Evolutionary conservation across 2,888 invertebrate genomes (phyloP), one percentile per base, ranked within the genome.

Genomic region (Agonopterix alstromeriana): DNA sequence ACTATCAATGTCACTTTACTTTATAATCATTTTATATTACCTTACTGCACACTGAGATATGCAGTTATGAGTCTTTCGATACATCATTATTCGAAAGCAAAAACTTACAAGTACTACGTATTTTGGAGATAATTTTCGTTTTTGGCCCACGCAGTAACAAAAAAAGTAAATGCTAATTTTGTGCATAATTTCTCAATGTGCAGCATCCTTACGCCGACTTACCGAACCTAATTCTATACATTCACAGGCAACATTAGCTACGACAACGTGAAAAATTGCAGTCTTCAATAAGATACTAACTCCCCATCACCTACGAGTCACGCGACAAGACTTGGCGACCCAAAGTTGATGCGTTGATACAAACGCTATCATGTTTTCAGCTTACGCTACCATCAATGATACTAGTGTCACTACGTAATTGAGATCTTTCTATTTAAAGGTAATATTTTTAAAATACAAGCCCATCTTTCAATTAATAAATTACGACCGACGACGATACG

Each of bases 211-310:
- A 56, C 61, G 57, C 59, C 60, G 53, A 63, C 69, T 67, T 69
- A 73, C 67, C 67, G 53, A 67, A 59, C 60, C 73, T 77, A 73
- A 70, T 63, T 68, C 66, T 68, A 71, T 70, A 72, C 67, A 74
- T 67, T 63, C 77, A 77, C 76, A 73, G 74, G 73, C 81, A 73
- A 74, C 70, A 73, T 75, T 75, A 80, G 74, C 76, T 82, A 80
- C 71, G 42, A 73, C 70, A 60, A 75, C 72, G 72, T 81, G 80
- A 84, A 83, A 79, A 80, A 76, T 77, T 82, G 83, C 86, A 86
- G 86, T 87, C 87, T 87, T 86, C 84, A 75, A 67, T 82, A 81
- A 78, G 79, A 83, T 83, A 82, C 82, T 72, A 74, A 66, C 69
- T 73, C 67, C 62, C 35, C 63, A 70, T 67, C 62, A 14, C 63